A percentile compares a stretch with the other conserved stretches of the same genome.
These are phyloP conservation scores for Aythya baeri DNA, from an alignment of 2,113 vertebrate species.

Conservation along the genomic window DNA sequence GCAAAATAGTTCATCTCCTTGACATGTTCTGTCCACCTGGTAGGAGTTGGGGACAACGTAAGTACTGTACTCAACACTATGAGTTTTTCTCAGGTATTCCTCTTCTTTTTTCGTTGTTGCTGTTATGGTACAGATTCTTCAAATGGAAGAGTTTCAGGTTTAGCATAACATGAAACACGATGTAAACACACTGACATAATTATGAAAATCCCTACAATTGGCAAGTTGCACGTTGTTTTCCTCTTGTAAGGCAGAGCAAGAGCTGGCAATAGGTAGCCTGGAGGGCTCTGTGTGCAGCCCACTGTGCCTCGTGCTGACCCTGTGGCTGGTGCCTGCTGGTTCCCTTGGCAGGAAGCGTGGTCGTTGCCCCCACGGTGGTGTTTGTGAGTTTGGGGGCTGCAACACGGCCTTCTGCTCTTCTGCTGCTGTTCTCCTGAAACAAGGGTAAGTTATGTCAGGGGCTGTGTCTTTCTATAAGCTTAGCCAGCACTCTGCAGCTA, in stretches of 20 bases:
- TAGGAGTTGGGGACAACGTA: neutral
- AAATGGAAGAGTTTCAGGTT: neutral
- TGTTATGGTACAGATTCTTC: neutral
- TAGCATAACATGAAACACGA: neutral
- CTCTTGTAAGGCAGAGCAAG: neutral
- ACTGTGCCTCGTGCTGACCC: neutral
- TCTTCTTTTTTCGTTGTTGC: neutral
- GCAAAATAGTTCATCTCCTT: neutral
- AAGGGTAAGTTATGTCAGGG: accelerated
- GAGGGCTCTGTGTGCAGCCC: neutral
- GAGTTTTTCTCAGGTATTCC: neutral
- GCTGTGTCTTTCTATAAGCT: neutral
- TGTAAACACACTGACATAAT: neutral
- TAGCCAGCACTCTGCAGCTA: neutral
- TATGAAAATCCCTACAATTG: neutral
- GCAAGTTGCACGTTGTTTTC: neutral
- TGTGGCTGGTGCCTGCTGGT: neutral
- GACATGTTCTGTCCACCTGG: neutral
- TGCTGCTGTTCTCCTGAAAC: neutral
- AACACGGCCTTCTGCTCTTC: neutral
- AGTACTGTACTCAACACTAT: neutral
- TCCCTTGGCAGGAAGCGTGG: neutral
- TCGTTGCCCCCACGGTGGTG: accelerated
- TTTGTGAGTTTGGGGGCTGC: neutral
- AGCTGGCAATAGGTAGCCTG: neutral